Evolutionary conservation across 2,113 vertebrate species (phyloP).

Genomic region (Alexandromys fortis): DNA sequence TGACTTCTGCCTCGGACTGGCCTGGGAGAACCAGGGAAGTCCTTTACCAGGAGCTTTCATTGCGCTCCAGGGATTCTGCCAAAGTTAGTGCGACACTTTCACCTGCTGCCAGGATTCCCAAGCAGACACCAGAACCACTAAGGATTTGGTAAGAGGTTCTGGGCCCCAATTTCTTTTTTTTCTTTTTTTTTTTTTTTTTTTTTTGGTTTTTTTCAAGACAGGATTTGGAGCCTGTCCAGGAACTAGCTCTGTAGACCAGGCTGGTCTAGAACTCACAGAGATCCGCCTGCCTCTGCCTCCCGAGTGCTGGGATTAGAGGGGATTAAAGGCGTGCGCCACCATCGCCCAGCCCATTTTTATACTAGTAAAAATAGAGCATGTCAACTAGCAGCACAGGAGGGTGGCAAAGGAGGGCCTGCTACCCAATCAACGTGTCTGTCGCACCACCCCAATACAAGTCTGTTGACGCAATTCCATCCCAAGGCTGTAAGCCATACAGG

Average conservation of each 20-base stretch:
- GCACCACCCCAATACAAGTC: background rate
- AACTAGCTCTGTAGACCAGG: too few relatives aligned
- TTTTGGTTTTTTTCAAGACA: too few relatives aligned
- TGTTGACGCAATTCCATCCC: background rate
- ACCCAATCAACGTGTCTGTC: rapidly evolving
- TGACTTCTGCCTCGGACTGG: background rate
- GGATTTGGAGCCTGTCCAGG: too few relatives aligned
- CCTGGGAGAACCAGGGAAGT: background rate
- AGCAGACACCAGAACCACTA: background rate
- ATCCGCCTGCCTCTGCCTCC: too few relatives aligned
- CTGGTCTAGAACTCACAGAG: too few relatives aligned
- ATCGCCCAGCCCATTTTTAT: background rate
- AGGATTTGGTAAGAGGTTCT: background rate
- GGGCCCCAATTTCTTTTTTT: too few relatives aligned
- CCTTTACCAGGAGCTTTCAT: background rate
- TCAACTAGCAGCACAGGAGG: background rate
- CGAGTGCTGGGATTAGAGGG: too few relatives aligned
- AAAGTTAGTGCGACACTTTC: background rate
- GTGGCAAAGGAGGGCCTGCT: background rate
- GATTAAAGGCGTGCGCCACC: too few relatives aligned
- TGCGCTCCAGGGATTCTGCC: background rate
- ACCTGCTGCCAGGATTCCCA: background rate
- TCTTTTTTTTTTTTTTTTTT: too few relatives aligned
- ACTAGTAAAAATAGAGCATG: background rate
- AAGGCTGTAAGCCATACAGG: background rate